Conservation (phyloP, 2,113 vertebrate species). For the Alaudala cheleensis region DNA sequence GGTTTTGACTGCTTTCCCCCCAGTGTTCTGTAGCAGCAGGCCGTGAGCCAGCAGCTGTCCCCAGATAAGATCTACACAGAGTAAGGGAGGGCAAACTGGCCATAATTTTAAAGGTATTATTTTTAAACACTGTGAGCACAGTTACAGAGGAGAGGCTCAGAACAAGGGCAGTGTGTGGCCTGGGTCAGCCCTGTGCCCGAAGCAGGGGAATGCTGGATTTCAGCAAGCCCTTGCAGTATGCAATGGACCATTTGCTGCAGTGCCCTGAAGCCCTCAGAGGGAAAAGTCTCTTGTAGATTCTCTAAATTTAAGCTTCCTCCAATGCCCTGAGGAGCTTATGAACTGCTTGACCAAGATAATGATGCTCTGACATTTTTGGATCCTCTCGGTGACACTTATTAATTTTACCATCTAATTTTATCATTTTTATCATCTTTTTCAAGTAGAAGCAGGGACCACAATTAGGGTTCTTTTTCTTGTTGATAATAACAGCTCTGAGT, state of each 20-base stretch:
- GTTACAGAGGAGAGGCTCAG: not conserved
- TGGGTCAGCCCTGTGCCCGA: fast-evolving
- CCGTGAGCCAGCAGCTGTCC: not conserved
- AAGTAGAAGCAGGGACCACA: not conserved
- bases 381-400: not conserved
- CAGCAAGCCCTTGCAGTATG: not conserved
- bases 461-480: constrained; percentile 16
- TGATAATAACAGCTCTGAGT: constrained; percentile 15
- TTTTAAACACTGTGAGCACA: not conserved
- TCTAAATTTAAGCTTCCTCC: constrained; percentile 6
- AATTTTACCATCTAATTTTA: constrained; percentile 24
- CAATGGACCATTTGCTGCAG: not conserved
- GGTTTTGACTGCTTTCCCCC: not conserved
- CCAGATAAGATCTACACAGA: not conserved
- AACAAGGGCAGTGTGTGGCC: not conserved
- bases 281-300: not conserved
- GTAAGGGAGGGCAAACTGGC: not conserved
- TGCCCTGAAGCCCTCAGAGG: not conserved
- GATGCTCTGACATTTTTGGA: not conserved
- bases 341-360: constrained; percentile 48
- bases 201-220: not conserved
- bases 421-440: constrained; percentile 12
- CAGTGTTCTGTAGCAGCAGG: not conserved
- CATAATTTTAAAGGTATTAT: not conserved
- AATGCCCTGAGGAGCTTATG: not conserved